These are phyloP conservation scores for Varecia variegata DNA, from an alignment of 2,797 vertebrate genomes.

Conservation along the genomic window DNA sequence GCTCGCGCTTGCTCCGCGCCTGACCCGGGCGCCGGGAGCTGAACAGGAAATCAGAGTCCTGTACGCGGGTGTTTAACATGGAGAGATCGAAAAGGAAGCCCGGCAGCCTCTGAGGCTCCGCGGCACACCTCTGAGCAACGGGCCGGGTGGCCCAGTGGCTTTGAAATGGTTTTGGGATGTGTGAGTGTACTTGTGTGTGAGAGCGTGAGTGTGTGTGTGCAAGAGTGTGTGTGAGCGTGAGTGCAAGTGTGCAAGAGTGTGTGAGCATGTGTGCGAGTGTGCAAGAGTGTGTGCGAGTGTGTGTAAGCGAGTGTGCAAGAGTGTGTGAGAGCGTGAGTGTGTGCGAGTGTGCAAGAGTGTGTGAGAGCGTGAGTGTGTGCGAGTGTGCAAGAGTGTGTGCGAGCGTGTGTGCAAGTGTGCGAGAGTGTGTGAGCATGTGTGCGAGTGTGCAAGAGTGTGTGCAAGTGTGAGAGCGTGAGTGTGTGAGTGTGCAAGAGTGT, in stretches of 20 bases:
- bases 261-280: background rate
- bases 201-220: too few species aligned
- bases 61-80: background rate
- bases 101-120: accelerated
- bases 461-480: too few species aligned
- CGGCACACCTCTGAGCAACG: accelerated
- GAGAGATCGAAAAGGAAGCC: background rate
- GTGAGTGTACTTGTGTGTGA: background rate
- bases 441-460: background rate
- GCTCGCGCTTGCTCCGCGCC: background rate
- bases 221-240: too few species aligned
- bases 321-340: too few species aligned
- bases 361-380: too few species aligned
- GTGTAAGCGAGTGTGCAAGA: too few species aligned
- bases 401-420: too few species aligned
- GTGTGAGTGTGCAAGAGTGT: accelerated
- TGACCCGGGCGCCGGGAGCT: background rate
- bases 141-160: background rate
- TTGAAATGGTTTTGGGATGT: background rate
- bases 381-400: too few species aligned
- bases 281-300: too few species aligned
- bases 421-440: too few species aligned
- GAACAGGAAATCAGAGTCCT: background rate
- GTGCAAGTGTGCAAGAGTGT: too few species aligned
- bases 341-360: too few species aligned